Base-by-base conservation (phyloP, 64 coral and sea anemone genomes). In the Montipora sp. region DNA sequence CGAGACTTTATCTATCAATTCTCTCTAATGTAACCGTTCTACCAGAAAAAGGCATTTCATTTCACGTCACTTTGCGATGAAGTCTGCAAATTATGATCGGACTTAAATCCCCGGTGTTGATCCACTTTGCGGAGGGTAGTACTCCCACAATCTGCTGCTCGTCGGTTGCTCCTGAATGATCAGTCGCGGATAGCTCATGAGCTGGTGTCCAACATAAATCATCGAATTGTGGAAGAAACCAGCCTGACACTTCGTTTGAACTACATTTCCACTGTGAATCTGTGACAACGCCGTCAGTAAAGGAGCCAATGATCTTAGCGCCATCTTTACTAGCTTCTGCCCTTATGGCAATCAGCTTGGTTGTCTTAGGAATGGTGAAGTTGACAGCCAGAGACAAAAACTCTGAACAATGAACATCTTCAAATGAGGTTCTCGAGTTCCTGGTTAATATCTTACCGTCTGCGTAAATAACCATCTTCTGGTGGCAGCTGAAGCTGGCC, bases 231-330 rank as follows among this genome's bases (percentile, higher is more conserved):
- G 57, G 10, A 3, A 53, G 59, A 10, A 14, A 7, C 91, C 91
- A 92, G 24, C 15, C n/a, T 14, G 3, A n/a, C 1, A 7, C 7
- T 4, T 13, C 9, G 8, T 4, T 15, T 13, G 74, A 12, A 9
- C 13, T 87, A 71, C 91, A 87, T 21, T 79, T 92, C 91, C 75
- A 87, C 5, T 43, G 63, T 15, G 70, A 74, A 36, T 87, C 73
- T 9, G 91, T 92, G 19, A 92, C 77, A 14, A 79, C 15, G 9
- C 75, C 43, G 59, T 92, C 66, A 69, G 55, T 36, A 51, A 92
- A 83, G 47, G 91, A 92, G 22, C 81, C 91, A 51, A 92, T 87
- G 13, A 92, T 24, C 18, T 43, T 55, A 24, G 90, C 43, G 0
- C 10, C 24, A 3, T 16, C 44, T 69, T 48, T 12, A 11, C 44